Evolutionary conservation across 2,888 invertebrate species (phyloP).

Genomic region (Melieria crassipennis): DNA sequence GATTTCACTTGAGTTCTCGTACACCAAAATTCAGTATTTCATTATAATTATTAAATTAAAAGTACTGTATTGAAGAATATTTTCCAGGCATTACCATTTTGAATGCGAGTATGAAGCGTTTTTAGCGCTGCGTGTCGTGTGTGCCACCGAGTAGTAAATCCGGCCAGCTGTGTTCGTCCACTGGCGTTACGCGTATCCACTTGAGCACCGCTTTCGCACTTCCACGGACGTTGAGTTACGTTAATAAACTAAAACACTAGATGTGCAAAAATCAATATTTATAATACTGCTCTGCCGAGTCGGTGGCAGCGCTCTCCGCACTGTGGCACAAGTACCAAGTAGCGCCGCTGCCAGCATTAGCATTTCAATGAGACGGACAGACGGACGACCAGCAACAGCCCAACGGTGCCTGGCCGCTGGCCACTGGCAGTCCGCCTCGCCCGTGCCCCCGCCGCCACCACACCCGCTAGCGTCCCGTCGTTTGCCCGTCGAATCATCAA

Average conservation of each 20-base stretch:
- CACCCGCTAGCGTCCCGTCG: too few species aligned
- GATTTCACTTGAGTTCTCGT: too few species aligned
- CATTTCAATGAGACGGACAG: slow-evolving; percentile 42
- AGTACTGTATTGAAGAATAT: too few species aligned
- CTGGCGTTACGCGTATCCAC: too few species aligned
- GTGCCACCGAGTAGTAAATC: too few species aligned
- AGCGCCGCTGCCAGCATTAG: slow-evolving; percentile 39
- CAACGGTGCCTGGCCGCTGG: slow-evolving; percentile 19
- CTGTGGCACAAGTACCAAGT: not conserved
- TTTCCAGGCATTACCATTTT: too few species aligned
- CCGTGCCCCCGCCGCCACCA: not conserved
- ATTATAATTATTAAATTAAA: too few species aligned
- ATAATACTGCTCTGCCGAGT: slow-evolving; percentile 49
- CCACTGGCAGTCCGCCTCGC: slow-evolving; percentile 20
- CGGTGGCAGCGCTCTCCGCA: not conserved
- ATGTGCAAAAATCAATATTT: slow-evolving; percentile 64
- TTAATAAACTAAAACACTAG: slow-evolving; percentile 60
- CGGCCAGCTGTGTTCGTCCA: too few species aligned
- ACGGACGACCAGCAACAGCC: slow-evolving; percentile 38
- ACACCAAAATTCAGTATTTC: too few species aligned
- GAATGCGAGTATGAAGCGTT: too few species aligned
- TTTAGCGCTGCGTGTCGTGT: too few species aligned
- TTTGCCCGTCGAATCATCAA: not conserved
- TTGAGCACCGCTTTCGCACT: slow-evolving; percentile 34
- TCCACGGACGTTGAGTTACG: slow-evolving; percentile 46